Evolutionary conservation across 2,113 vertebrate genomes (phyloP).

Genomic region (Coregonus clupeaformis): DNA sequence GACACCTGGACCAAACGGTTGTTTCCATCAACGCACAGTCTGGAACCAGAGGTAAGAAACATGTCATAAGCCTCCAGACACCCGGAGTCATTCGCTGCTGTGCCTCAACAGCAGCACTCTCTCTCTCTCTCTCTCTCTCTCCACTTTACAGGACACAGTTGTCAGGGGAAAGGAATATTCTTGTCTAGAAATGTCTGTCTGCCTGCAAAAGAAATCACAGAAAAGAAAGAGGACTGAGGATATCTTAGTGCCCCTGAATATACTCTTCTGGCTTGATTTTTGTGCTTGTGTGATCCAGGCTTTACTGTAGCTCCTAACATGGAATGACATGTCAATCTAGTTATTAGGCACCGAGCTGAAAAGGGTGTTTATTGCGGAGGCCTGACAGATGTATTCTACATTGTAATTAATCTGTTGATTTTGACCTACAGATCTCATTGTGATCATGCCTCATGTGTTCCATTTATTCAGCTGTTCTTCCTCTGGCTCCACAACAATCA

Average conservation of each 20-base stretch:
- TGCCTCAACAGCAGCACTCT: conserved; percentile 46
- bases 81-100: conserved; percentile 52
- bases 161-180: conserved; percentile 45
- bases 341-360: conserved; percentile 62
- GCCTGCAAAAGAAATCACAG: conserved; percentile 30
- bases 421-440: conserved; percentile 65
- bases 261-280: not conserved
- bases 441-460: conserved; percentile 67
- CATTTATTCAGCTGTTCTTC: conserved; percentile 65
- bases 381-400: conserved; percentile 63
- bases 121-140: conserved; percentile 52
- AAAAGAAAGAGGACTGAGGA: conserved; percentile 7
- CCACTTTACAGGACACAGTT: conserved; percentile 73
- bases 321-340: conserved; percentile 36
- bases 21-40: conserved; percentile 84
- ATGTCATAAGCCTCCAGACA: conserved; percentile 67
- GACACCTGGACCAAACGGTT: conserved; percentile 87
- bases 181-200: conserved; percentile 40
- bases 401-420: conserved; percentile 74
- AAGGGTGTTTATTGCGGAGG: conserved; percentile 64
- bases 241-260: not conserved
- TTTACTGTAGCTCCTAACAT: not conserved
- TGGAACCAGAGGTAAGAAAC: conserved; percentile 75
- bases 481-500: conserved; percentile 62
- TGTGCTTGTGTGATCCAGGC: not conserved